Conservation (phyloP, 2,797 vertebrate species). For the Tenualosa ilisha region DNA sequence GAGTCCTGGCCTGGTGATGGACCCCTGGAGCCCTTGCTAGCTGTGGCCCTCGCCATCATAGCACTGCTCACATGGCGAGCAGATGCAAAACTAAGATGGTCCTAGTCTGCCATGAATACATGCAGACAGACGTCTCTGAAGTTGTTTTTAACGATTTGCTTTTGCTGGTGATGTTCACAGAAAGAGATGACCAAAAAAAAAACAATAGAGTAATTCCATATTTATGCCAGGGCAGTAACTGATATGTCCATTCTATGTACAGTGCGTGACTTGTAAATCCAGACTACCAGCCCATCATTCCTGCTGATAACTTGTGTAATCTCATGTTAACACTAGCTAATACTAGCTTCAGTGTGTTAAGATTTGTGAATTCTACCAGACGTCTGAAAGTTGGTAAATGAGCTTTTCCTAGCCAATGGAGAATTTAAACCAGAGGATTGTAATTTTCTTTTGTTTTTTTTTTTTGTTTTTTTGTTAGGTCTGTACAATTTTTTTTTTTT, state of each 20-base stretch:
- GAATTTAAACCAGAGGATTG: not conserved
- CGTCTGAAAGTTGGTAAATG: not conserved
- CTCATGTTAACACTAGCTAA: conserved; percentile 22
- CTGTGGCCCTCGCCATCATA: not conserved
- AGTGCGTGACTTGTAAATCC: conserved; percentile 36
- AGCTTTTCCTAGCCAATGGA: not conserved
- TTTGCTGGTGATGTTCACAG: not conserved
- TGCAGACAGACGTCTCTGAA: not conserved
- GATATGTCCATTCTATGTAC: conserved; percentile 46
- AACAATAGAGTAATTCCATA: not conserved
- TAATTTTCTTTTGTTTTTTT: not conserved
- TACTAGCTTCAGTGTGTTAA: not conserved
- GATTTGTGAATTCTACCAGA: conserved; percentile 3
- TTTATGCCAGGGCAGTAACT: conserved; percentile 33
- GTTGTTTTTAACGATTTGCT: not conserved
- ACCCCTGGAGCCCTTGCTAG: conserved; percentile 10
- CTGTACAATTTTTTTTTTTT: not conserved
- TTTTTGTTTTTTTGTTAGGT: not conserved
- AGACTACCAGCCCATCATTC: conserved; percentile 29
- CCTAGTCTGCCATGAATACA: not conserved
- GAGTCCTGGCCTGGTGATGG: not conserved
- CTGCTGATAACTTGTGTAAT: conserved; percentile 31
- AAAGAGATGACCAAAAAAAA: conserved; percentile 15
- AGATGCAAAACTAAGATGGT: not conserved
- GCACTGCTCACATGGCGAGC: not conserved